Conservation (phyloP, 2,888 invertebrate genomes). For the Lathronympha strigana region DNA sequence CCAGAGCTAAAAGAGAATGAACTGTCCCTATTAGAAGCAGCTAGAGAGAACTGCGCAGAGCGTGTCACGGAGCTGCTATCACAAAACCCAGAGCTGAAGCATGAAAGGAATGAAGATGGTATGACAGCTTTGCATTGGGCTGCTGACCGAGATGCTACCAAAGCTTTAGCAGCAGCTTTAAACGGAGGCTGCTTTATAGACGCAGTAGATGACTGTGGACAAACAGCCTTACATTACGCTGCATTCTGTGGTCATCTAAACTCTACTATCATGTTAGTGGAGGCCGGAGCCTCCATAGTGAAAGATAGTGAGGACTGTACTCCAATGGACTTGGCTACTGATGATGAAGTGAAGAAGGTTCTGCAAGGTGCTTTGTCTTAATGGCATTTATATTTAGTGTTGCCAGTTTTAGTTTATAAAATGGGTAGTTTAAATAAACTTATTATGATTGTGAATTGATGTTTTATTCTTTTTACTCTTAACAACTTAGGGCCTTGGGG, state of each 20-base stretch:
- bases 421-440: conserved; percentile 40
- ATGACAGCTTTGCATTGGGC: conserved; percentile 96
- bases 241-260: conserved; percentile 92
- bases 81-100: conserved; percentile 69
- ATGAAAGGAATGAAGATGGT: conserved; percentile 88
- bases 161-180: conserved; percentile 81
- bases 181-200: conserved; percentile 86
- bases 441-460: conserved; percentile 19
- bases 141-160: conserved; percentile 90
- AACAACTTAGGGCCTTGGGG: no score
- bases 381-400: conserved; percentile 33
- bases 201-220: conserved; percentile 88
- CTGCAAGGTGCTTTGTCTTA: conserved; percentile 66
- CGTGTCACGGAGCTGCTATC: conserved; percentile 81
- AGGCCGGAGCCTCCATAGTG: conserved; percentile 86
- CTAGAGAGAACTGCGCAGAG: conserved; percentile 88
- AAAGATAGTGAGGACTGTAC: conserved; percentile 88
- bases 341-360: conserved; percentile 70
- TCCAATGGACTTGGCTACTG: conserved; percentile 86
- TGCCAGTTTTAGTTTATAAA: conserved; percentile 34
- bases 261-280: conserved; percentile 87
- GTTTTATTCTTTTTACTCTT: no score
- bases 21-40: conserved; percentile 70
- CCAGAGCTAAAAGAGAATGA: conserved; percentile 65
- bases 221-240: conserved; percentile 94